Evolutionary conservation across 2,888 invertebrate species (phyloP), one percentile per base, ranked within the genome.

Genomic region (Cynaeus angustus): DNA sequence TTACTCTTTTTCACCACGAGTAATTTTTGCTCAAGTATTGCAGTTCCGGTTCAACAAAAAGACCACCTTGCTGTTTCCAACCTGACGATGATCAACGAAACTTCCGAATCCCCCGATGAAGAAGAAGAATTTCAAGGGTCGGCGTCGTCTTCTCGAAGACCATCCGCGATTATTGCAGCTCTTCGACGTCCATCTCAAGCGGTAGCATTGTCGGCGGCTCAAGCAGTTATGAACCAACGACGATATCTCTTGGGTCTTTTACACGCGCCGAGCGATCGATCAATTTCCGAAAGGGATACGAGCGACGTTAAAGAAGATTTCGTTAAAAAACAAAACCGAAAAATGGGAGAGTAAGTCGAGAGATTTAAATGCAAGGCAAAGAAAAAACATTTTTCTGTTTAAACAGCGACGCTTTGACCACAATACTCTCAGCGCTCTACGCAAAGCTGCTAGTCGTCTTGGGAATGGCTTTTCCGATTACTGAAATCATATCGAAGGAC

Each of bases 381-480:
- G 12, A 53, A 33, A 14, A 13, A 41, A 21, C 9, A n/a, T 45
- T 12, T 48, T 46, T 52, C 13, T 66, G 48, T 66, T 55, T 52
- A 10, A 56, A 56, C 46, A 92, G 91, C 79, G 93, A 93, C 84
- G 91, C 91, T 41, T 83, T 94, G 68, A 91, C 92, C 74, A 89
- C 91, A 68, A 90, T 92, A 3, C 84, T 95, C 45, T 95, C 95
- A 41, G 93, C 93, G 1, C 87, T 96, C 26, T 97, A 96, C 85
- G 94, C 93, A 64, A 95, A 96, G 83, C 86, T 96, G 9, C 85
- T 97, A 68, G 93, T 96, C 9, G 92, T 96, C 3, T 86, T 94
- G 73, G 95, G 95, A 6, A 89, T 95, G 38, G 94, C 95, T 10
- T 91, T 97, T 79, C 96, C 96, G 1, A 90, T 96, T 70, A 94